phyloP scores from a whole-genome alignment of 1,140 invertebrate genomes.

The Drosophila mayri region DNA sequence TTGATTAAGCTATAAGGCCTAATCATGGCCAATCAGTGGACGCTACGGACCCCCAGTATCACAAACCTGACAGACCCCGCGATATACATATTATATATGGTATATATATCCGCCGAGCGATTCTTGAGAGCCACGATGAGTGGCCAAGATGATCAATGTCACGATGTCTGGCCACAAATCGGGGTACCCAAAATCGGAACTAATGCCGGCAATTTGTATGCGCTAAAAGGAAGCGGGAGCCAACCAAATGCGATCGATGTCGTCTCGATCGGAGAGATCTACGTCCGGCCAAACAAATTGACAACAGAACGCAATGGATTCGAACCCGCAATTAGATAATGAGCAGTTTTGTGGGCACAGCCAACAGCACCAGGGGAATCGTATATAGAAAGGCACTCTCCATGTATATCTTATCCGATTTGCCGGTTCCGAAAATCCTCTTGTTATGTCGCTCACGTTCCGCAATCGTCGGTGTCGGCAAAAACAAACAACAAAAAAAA shows the following conservation, averaged over 20 bases:
- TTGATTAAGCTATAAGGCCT: conserved; percentile 34
- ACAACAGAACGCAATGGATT: conserved; percentile 20
- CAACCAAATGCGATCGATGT: conserved; percentile 12
- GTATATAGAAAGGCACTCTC: conserved; percentile 49
- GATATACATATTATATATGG: conserved; percentile 1
- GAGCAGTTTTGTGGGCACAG: conserved; percentile 43
- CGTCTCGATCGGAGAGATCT: conserved; percentile 41
- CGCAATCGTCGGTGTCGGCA: conserved; percentile 16
- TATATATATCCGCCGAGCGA: conserved; percentile 8
- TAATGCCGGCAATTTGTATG: conserved; percentile 41
- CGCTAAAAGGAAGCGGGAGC: conserved; percentile 11
- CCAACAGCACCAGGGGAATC: conserved; percentile 18
- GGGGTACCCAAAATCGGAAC: conserved; percentile 25
- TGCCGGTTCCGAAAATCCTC: conserved; percentile 8
- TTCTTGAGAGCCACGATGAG: conserved; percentile 39
- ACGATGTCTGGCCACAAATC: conserved; percentile 18
- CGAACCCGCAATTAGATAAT: conserved; percentile 51
- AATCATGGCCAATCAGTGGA: conserved; percentile 43
- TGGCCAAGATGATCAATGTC: conserved; percentile 23
- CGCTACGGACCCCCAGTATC: conserved; percentile 13
- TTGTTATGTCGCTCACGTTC: conserved; percentile 36
- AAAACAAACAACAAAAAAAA: neutral
- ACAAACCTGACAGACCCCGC: neutral
- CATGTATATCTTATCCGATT: conserved; percentile 35
- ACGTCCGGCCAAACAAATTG: conserved; percentile 33